Evolutionary conservation across 2,113 vertebrate genomes (phyloP).

Genomic region (Cnemophilus loriae): DNA sequence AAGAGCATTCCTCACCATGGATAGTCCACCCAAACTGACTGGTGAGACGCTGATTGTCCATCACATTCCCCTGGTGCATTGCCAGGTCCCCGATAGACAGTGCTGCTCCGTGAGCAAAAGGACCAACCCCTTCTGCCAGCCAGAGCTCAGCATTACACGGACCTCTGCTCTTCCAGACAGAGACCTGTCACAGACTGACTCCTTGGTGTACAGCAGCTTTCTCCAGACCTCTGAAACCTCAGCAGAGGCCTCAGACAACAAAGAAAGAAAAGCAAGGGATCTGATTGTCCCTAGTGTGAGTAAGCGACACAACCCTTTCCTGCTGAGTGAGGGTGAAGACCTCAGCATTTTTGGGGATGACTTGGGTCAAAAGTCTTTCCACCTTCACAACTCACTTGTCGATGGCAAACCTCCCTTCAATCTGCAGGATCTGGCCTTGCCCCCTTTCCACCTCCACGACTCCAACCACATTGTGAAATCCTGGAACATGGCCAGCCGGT

Average conservation of each 20-base stretch:
- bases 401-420: conserved; percentile 74
- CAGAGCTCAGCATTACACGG: conserved; percentile 81
- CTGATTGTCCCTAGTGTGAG: conserved; percentile 52
- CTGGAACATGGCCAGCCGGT: conserved; percentile 66
- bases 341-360: conserved; percentile 65
- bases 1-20: conserved; percentile 77
- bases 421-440: conserved; percentile 77
- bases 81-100: conserved; percentile 86
- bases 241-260: conserved; percentile 29
- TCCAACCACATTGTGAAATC: conserved; percentile 63
- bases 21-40: conserved; percentile 88
- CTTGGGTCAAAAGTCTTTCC: conserved; percentile 80
- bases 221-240: conserved; percentile 77
- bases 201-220: conserved; percentile 86
- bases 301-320: conserved; percentile 87
- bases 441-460: conserved; percentile 77
- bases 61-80: conserved; percentile 96
- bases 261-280: conserved; percentile 52
- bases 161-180: conserved; percentile 82
- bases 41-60: conserved; percentile 96
- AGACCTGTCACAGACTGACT: conserved; percentile 85
- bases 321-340: conserved; percentile 76
- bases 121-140: conserved; percentile 82
- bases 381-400: conserved; percentile 78
- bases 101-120: conserved; percentile 76